Percentiles rank a stretch among this genome's conserved stretches.
phyloP scores from a whole-genome alignment of 2,113 vertebrate genomes.

The Parotia lawesii region DNA sequence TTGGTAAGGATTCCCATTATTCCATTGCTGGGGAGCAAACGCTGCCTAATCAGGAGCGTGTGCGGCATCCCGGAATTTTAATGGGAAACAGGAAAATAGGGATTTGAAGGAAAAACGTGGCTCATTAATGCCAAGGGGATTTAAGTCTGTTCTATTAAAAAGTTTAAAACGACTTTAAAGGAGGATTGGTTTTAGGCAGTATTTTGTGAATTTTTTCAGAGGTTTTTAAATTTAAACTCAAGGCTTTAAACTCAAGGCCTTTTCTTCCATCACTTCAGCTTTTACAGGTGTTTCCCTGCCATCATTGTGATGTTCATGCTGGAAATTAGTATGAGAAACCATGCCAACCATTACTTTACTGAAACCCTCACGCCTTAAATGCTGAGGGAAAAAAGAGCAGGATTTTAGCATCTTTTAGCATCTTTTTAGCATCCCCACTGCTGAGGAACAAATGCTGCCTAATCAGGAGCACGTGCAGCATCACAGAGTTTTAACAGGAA shows the following conservation, averaged over 20 bases:
- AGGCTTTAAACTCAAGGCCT: not conserved
- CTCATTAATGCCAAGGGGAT: not conserved
- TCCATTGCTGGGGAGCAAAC: not conserved
- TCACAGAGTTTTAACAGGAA: not conserved
- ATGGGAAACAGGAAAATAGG: not conserved
- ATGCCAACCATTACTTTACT: not conserved
- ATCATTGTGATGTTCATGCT: not conserved
- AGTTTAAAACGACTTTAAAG: not conserved
- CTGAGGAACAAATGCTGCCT: not conserved
- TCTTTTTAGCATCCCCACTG: not conserved
- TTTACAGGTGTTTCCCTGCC: not conserved
- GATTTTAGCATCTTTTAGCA: not conserved
- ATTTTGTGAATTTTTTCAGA: not conserved
- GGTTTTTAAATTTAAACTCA: not conserved
- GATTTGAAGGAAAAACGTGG: not conserved
- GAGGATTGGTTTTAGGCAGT: not conserved
- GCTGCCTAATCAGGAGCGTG: not conserved
- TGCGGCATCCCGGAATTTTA: not conserved
- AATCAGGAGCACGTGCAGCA: not conserved
- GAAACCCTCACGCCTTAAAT: not conserved
- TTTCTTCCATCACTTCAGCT: not conserved
- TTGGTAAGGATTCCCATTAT: conserved; percentile 48
- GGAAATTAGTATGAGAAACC: not conserved
- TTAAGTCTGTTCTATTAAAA: not conserved
- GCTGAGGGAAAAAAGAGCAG: not conserved